phyloP scores from a whole-genome alignment of 2,888 invertebrate species.

The Pardosa pseudoannulata region DNA sequence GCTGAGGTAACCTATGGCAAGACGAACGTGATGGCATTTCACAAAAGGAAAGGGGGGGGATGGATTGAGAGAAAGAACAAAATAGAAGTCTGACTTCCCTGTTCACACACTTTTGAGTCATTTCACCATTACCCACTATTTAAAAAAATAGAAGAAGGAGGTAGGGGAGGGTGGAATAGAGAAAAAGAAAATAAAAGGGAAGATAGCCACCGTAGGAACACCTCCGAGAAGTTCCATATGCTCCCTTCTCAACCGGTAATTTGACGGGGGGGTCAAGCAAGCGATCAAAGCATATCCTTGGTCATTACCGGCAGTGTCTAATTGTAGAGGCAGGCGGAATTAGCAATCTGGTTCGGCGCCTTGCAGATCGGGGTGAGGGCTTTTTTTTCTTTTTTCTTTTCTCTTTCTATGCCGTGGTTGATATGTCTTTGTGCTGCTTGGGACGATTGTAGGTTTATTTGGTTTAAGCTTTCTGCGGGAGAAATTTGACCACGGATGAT shows the following conservation, averaged over 20 bases:
- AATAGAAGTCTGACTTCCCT: constrained; percentile 22
- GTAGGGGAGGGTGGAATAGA: too few relatives aligned
- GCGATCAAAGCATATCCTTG: constrained; percentile 10
- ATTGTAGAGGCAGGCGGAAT: constrained; percentile 40
- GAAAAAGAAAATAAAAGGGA: constrained; percentile 6
- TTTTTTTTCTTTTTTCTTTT: too few relatives aligned
- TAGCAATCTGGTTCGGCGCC: constrained; percentile 37
- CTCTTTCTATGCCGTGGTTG: neutral
- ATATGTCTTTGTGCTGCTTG: neutral
- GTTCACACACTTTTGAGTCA: constrained; percentile 30
- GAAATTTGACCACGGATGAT: too few relatives aligned
- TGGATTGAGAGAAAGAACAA: neutral
- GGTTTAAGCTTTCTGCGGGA: too few relatives aligned
- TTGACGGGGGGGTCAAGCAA: neutral
- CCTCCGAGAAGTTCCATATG: constrained; percentile 37
- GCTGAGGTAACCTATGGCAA: constrained; percentile 60
- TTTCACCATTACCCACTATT: constrained; percentile 3
- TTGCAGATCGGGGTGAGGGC: neutral
- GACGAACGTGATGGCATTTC: constrained; percentile 45
- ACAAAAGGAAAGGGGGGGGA: neutral
- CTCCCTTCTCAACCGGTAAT: constrained; percentile 52
- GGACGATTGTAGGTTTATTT: too few relatives aligned
- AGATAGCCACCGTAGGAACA: constrained; percentile 25
- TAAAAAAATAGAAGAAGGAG: neutral
- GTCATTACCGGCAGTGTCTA: constrained; percentile 43